These are phyloP conservation scores for Psephotus haematonotus DNA, from an alignment of 2,113 vertebrate genomes.

Conservation along the genomic window DNA sequence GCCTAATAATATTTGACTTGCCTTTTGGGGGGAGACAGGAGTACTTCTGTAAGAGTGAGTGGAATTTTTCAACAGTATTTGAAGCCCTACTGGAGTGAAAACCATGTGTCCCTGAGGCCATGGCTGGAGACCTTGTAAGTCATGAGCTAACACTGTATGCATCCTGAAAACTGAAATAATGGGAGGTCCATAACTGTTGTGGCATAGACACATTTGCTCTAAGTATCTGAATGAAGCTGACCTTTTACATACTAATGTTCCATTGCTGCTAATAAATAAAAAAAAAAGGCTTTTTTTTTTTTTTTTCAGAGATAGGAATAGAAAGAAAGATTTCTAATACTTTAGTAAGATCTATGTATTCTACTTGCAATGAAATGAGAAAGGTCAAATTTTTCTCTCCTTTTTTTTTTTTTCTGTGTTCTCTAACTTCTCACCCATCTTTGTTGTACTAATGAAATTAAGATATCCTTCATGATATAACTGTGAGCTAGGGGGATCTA, in stretches of 20 bases:
- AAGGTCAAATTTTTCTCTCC: slow-evolving; percentile 77
- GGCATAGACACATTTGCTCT: neutral
- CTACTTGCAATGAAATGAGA: slow-evolving; percentile 69
- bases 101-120: neutral
- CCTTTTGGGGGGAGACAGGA: neutral
- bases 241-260: slow-evolving; percentile 46
- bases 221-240: slow-evolving; percentile 50
- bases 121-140: neutral
- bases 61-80: neutral
- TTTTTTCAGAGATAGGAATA: slow-evolving; percentile 10
- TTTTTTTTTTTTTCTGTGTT: slow-evolving; percentile 39
- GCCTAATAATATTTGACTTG: neutral
- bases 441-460: slow-evolving; percentile 85
- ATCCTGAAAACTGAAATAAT: slow-evolving; percentile 13
- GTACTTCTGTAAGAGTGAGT: neutral
- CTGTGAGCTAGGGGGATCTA: slow-evolving; percentile 94
- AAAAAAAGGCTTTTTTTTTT: neutral
- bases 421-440: slow-evolving; percentile 76
- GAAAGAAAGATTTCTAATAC: slow-evolving; percentile 73
- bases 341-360: slow-evolving; percentile 77
- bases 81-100: neutral
- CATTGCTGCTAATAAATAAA: slow-evolving; percentile 48
- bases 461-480: slow-evolving; percentile 99
- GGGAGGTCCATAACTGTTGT: neutral
- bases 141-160: neutral